Conservation (phyloP, 2,888 invertebrate genomes). For the Stomorhina lunata region DNA sequence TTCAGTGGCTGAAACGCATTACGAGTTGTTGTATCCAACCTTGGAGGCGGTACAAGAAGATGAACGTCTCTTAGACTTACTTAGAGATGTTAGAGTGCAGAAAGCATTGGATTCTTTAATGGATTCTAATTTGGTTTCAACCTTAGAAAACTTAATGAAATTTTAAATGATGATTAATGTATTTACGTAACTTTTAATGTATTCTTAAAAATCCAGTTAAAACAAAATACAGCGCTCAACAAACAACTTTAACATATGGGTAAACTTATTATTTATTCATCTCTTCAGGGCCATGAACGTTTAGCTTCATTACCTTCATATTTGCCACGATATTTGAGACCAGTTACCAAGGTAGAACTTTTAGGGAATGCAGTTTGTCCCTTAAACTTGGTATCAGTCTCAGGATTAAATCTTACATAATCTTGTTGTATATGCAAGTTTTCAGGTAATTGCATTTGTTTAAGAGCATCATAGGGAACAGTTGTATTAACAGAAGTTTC, state of each 20-base stretch:
- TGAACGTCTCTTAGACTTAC: conserved; percentile 82
- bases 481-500: conserved; percentile 85
- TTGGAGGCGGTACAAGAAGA: conserved; percentile 74
- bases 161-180: conserved; percentile 61
- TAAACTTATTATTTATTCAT: background rate
- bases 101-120: conserved; percentile 88
- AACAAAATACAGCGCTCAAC: background rate
- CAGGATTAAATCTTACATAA: conserved; percentile 91
- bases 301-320: conserved; percentile 87
- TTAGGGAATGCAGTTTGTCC: conserved; percentile 92
- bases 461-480: conserved; percentile 88
- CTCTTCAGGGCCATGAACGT: conserved; percentile 82
- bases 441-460: conserved; percentile 87
- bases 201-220: background rate
- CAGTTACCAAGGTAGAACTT: conserved; percentile 91
- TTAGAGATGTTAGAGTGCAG: conserved; percentile 89
- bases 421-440: conserved; percentile 93
- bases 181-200: background rate
- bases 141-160: conserved; percentile 72
- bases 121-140: conserved; percentile 77
- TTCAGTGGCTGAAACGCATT: conserved; percentile 75
- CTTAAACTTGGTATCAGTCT: conserved; percentile 86
- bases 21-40: conserved; percentile 73
- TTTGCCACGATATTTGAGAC: conserved; percentile 89
- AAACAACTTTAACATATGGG: too few relatives aligned